phyloP scores from a whole-genome alignment of 2,113 vertebrate species.

The Plotosus lineatus region DNA sequence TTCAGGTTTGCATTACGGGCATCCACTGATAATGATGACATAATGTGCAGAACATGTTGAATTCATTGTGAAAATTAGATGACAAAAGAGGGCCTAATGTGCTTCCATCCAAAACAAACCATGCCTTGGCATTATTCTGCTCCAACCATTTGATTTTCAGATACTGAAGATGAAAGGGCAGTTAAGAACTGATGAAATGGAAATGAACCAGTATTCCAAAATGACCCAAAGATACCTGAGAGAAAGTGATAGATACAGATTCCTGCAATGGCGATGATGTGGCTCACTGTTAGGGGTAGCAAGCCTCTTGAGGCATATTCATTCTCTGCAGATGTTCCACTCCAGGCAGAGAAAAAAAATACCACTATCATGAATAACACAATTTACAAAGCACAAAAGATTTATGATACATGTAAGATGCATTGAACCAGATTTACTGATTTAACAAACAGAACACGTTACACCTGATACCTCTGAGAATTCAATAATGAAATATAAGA shows the following conservation, averaged over 20 bases:
- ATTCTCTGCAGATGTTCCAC: slow-evolving; percentile 37
- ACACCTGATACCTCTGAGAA: slow-evolving; percentile 30
- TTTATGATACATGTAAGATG: slow-evolving; percentile 40
- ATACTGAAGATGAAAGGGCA: slow-evolving; percentile 12
- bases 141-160: slow-evolving; percentile 3
- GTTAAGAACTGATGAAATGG: slow-evolving; percentile 22
- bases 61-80: slow-evolving; percentile 24
- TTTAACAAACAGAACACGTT: slow-evolving; percentile 38
- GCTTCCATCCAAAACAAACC: slow-evolving; percentile 30
- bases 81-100: slow-evolving; percentile 16
- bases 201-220: slow-evolving; percentile 5
- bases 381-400: slow-evolving; percentile 35
- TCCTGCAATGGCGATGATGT: neutral
- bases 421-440: slow-evolving; percentile 30
- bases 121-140: slow-evolving; percentile 10
- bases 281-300: slow-evolving; percentile 18
- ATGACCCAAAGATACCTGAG: slow-evolving; percentile 16
- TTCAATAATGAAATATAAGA: slow-evolving; percentile 3
- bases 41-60: slow-evolving; percentile 18
- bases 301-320: slow-evolving; percentile 7
- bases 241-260: neutral
- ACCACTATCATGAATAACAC: slow-evolving; percentile 44
- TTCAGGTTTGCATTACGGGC: neutral
- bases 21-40: slow-evolving; percentile 1
- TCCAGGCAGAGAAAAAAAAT: slow-evolving; percentile 47